phyloP scores from a whole-genome alignment of 2,888 invertebrate species.

The Macrostomum cliftonense region DNA sequence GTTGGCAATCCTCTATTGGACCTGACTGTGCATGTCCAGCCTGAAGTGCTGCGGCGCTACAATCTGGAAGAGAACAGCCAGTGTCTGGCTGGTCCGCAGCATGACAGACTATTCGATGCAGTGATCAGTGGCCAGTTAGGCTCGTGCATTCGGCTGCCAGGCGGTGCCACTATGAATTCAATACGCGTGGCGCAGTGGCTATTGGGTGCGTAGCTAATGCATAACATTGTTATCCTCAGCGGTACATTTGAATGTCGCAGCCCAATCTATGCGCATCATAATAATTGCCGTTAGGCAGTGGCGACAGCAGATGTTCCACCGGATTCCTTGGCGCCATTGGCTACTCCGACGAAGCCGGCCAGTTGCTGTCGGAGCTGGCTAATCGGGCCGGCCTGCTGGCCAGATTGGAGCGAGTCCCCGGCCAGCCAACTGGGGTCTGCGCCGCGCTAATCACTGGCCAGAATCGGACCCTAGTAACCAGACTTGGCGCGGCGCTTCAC shows the following conservation, averaged over 20 bases:
- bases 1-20: constrained; percentile 88
- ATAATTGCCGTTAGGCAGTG: no score
- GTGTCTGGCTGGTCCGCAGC: constrained; percentile 70
- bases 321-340: no score
- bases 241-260: no score
- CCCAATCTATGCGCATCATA: no score
- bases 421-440: constrained; percentile 65
- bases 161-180: constrained; percentile 82
- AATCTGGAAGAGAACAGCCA: constrained; percentile 71
- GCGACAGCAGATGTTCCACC: no score
- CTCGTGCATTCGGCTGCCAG: constrained; percentile 59
- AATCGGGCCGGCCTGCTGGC: no score
- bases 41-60: constrained; percentile 60
- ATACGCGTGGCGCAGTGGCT: constrained; percentile 82
- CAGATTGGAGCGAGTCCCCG: no score
- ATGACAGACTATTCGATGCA: constrained; percentile 51
- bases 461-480: constrained; percentile 63
- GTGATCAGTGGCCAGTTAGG: constrained; percentile 37
- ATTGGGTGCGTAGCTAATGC: constrained; percentile 42
- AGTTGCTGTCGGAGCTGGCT: no score
- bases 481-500: constrained; percentile 77
- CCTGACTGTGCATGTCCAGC: constrained; percentile 61
- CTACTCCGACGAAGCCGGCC: no score
- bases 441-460: constrained; percentile 67
- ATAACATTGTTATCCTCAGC: no score